phyloP scores from a whole-genome alignment of 2,888 invertebrate species.

The Cantharis rufa region DNA sequence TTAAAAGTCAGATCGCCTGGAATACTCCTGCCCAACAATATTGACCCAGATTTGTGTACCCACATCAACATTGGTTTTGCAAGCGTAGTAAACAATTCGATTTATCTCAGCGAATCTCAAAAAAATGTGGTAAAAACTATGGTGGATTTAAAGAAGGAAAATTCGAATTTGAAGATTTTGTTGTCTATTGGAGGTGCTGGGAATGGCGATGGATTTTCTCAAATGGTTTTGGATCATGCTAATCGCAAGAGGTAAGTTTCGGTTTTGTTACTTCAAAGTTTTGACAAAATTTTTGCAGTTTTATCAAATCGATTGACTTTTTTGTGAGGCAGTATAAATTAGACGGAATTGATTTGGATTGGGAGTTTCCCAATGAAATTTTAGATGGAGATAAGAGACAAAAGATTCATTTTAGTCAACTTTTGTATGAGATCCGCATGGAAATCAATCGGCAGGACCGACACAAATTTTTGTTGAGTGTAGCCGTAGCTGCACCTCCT shows the following conservation, averaged over 20 bases:
- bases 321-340: conserved; percentile 61
- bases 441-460: conserved; percentile 66
- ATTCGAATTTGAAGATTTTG: conserved; percentile 74
- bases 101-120: conserved; percentile 59
- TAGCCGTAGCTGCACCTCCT: conserved; percentile 80
- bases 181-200: conserved; percentile 73
- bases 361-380: conserved; percentile 81
- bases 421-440: conserved; percentile 72
- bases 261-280: too few species aligned
- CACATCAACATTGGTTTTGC: conserved; percentile 83
- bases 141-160: conserved; percentile 60
- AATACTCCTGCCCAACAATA: conserved; percentile 60
- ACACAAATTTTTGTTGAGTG: conserved; percentile 66
- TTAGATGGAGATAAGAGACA: conserved; percentile 57
- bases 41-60: conserved; percentile 77
- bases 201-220: conserved; percentile 65
- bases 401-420: conserved; percentile 73
- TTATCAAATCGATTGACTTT: conserved; percentile 59
- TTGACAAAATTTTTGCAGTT: conserved; percentile 47
- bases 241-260: conserved; percentile 63
- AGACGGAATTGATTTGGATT: conserved; percentile 80
- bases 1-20: conserved; percentile 34
- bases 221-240: conserved; percentile 73
- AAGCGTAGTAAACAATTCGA: conserved; percentile 63
- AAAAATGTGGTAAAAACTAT: conserved; percentile 39